Evolutionary conservation across 2,113 vertebrate species (phyloP), one percentile per base, ranked within the genome.

Genomic region (Hippocampus mohnikei): DNA sequence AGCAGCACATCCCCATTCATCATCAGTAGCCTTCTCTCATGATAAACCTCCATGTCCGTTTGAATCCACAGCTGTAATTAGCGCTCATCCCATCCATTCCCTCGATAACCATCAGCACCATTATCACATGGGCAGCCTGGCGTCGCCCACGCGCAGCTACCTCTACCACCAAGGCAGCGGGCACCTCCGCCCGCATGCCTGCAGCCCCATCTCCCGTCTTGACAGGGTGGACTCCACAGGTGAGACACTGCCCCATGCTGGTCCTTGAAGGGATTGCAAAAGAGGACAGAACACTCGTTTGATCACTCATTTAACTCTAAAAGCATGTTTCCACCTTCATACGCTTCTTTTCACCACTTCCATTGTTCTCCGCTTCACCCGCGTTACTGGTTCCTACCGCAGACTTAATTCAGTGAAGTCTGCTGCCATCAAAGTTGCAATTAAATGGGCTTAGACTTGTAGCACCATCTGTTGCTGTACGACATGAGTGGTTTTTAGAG

Each of bases 1-100:
- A 42, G 21, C 10, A 61, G 40, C 37, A 65, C 62, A 16, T 71
- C 44, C 18, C 25, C 70, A 23, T 53, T 64, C 20, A 53, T 76
- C 65, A 61, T 87, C 74, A 16, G 70, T 33, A 61, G 44, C 64
- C n/a, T 65, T 70, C 29, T 55, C 41, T 65, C 64, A 70, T 50
- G 50, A 80, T 81, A 70, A 85, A 80, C 82, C 73, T 88, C 75
- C 84, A 78, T 81, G 65, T 93, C 75, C 84, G 94, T 95, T 76
- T 95, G 92, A 94, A 94, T 95, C 81, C 93, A 89, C 97, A 99
- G 97, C 97, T 84, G 96, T 99, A 94, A 94, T 99, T 96, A 99
- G 97, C 93, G 97, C 97, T 93, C 97, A 99, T 93, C 96, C 97
- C 95, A 99, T 99, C 95, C 97, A 99, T 97, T 96, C 97, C 88